These are phyloP conservation scores for Calameuta idolon DNA, from an alignment of 2,888 invertebrate species.

Conservation along the genomic window DNA sequence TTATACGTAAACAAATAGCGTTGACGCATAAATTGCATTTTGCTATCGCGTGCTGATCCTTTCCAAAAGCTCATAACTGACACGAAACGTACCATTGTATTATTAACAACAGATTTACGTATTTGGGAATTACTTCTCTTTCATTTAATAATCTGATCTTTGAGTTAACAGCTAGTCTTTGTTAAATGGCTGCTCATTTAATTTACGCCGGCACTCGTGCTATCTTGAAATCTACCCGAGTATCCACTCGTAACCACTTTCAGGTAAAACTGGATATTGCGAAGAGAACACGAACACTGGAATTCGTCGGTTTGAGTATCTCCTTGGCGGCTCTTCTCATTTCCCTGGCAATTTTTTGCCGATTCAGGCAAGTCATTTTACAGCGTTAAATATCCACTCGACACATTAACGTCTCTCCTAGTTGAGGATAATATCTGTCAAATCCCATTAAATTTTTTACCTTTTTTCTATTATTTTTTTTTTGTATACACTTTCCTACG, in stretches of 20 bases:
- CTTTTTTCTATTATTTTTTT: not conserved
- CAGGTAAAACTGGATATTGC: conserved; percentile 78
- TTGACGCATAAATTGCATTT: not conserved
- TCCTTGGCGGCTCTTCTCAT: conserved; percentile 81
- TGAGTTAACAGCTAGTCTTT: not conserved
- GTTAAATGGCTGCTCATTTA: not conserved
- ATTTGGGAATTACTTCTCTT: not conserved
- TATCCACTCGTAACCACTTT: conserved; percentile 35
- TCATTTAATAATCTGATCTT: not conserved
- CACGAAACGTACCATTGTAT: not conserved
- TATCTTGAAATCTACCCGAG: not conserved
- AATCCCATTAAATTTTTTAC: not conserved
- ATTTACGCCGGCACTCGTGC: not conserved
- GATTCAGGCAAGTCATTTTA: conserved; percentile 76
- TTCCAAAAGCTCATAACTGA: not conserved
- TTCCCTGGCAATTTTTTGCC: conserved; percentile 84
- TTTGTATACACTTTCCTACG: not conserved
- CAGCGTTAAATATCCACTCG: not conserved
- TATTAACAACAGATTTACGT: not conserved
- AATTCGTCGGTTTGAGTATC: conserved; percentile 83
- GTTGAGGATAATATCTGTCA: not conserved
- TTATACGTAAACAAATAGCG: not conserved
- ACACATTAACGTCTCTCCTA: not conserved
- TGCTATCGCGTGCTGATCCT: not conserved
- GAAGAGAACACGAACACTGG: conserved; percentile 79